Conservation (phyloP, 2,888 invertebrate species). For the Diplazon laetatorius region DNA sequence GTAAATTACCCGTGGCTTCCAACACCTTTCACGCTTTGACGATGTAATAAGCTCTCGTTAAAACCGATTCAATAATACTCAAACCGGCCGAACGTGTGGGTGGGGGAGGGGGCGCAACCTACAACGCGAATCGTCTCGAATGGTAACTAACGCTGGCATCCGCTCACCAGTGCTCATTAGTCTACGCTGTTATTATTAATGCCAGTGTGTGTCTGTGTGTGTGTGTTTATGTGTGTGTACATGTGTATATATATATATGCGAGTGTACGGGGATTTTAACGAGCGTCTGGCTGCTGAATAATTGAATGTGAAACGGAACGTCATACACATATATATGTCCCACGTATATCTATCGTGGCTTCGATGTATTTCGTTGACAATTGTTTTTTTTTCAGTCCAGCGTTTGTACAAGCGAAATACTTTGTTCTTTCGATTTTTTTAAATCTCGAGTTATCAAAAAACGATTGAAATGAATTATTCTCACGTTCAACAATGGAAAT, state of each 20-base stretch:
- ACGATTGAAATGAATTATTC: too few species aligned
- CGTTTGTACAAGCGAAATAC: too few species aligned
- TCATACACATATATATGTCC: too few species aligned
- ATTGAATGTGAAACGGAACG: conserved; percentile 19
- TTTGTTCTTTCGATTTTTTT: too few species aligned
- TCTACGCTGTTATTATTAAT: neutral
- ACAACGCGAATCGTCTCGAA: conserved; percentile 45
- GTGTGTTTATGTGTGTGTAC: conserved; percentile 37
- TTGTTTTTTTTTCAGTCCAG: too few species aligned
- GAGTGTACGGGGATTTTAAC: conserved; percentile 48
- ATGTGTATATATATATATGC: neutral
- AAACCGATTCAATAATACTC: conserved; percentile 41
- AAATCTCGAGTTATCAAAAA: too few species aligned
- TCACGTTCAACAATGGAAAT: too few species aligned
- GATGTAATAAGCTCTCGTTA: conserved; percentile 54
- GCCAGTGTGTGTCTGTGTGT: neutral
- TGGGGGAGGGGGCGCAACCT: neutral
- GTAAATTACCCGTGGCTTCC: conserved; percentile 16
- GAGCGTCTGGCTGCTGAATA: conserved; percentile 36
- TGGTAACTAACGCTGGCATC: conserved; percentile 16
- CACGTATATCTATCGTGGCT: neutral
- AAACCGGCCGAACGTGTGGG: conserved; percentile 26
- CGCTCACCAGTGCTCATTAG: conserved; percentile 45
- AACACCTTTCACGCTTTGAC: conserved; percentile 9
- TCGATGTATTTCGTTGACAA: neutral